Conservation (phyloP, 2,113 vertebrate genomes). For the Melanerpes aurifrons region DNA sequence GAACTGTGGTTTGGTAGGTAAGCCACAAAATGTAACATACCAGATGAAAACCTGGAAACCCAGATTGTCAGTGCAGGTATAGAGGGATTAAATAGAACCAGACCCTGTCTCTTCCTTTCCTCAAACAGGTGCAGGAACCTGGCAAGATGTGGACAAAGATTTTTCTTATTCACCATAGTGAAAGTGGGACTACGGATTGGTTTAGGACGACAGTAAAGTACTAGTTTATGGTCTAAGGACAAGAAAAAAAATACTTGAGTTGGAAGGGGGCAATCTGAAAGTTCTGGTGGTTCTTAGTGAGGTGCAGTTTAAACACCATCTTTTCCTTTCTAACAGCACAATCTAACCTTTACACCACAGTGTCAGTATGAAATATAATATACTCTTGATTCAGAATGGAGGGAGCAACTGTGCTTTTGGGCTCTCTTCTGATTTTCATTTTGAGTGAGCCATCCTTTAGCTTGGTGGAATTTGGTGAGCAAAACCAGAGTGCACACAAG, state of each 20-base stretch:
- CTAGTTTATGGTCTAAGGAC: not conserved
- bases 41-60: not conserved
- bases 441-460: not conserved
- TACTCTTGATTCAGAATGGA: not conserved
- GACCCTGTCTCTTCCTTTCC: not conserved
- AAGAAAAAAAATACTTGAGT: not conserved
- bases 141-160: not conserved
- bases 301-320: not conserved
- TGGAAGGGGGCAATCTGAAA: not conserved
- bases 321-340: not conserved
- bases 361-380: not conserved
- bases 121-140: not conserved
- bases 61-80: not conserved
- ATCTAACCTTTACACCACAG: not conserved
- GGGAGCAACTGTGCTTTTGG: not conserved
- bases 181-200: not conserved
- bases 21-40: not conserved
- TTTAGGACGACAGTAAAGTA: not conserved
- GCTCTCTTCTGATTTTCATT: not conserved
- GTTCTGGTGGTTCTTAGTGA: not conserved
- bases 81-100: not conserved
- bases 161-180: not conserved
- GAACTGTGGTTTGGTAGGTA: not conserved
- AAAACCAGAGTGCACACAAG: not conserved
- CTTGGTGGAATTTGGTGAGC: conserved; percentile 35